Evolutionary conservation across 2,113 vertebrate species (phyloP).

Genomic region (Bos indicus): DNA sequence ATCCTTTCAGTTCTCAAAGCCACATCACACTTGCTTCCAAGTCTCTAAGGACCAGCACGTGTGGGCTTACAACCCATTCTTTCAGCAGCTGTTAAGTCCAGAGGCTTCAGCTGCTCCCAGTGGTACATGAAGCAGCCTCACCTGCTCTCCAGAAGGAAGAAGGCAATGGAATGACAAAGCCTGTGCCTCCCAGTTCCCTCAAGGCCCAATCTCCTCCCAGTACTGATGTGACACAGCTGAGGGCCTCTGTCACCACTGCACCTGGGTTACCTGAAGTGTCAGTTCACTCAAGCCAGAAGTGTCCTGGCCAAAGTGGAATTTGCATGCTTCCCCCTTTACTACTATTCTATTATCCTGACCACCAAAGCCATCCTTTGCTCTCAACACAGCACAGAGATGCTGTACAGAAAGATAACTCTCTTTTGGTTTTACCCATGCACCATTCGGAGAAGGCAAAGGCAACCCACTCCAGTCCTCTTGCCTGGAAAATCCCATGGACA

Average conservation of each 20-base stretch:
- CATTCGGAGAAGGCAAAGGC: not conserved
- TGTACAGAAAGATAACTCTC: not conserved
- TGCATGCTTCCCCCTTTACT: not conserved
- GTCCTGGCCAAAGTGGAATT: not conserved
- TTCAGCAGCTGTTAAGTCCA: not conserved
- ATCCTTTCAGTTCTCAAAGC: not conserved
- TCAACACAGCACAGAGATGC: not conserved
- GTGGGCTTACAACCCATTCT: too few relatives aligned
- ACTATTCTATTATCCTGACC: not conserved
- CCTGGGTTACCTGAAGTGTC: too few relatives aligned
- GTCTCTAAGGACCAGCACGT: not conserved
- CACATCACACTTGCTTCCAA: not conserved
- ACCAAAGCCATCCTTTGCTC: not conserved
- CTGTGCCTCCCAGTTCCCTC: too few relatives aligned
- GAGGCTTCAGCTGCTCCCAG: not conserved
- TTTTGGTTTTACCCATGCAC: not conserved
- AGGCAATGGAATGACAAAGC: accelerated
- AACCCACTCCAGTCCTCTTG: not conserved
- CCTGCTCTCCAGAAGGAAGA: not conserved
- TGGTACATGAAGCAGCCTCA: not conserved
- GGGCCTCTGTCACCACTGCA: not conserved
- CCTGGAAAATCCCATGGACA: not conserved
- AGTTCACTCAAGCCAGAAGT: not conserved
- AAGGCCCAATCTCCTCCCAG: too few relatives aligned
- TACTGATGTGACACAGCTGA: accelerated